Evolutionary conservation across 2,113 vertebrate species (phyloP), one percentile per base, ranked within the genome.

Genomic region (Xiphophorus maculatus): DNA sequence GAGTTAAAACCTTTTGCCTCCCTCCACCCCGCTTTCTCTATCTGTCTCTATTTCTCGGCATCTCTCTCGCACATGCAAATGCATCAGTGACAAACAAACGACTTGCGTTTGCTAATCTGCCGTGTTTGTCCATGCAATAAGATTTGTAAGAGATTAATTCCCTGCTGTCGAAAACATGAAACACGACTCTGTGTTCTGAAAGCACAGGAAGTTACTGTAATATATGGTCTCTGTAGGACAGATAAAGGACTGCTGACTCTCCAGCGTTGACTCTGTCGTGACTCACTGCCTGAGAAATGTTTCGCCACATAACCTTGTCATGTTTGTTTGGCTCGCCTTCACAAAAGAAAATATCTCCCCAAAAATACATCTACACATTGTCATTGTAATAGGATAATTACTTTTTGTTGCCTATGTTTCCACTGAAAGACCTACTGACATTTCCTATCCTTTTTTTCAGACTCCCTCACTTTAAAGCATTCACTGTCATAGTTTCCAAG

Each of bases 91-190:
- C 27, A 71, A 70, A 73, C 44, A 83, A 66, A 74, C 22, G 28
- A 32, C 58, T 70, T 30, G 5, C 69, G 33, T 58, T 14, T 70
- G 60, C 63, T 78, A 69, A 84, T 84, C 75, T 74, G 17, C 25
- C 11, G 30, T 74, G 64, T 73, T 61, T 70, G 67, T 76, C 75
- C 44, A 58, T 42, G 62, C 33, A 77, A 67, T 66, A 69, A 78
- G 69, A 87, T 73, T 82, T 63, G 19, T 13, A 27, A 33, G 51
- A 72, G 72, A 86, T 82, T 80, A 71, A 84, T 82, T 69, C 73
- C 73, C 75, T 29, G 60, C 69, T 76, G 61, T 68, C 17, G 6
- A 48, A 65, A 7, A 42, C 63, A 71, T 61, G 28, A 77, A 35
- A 42, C n/a, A 60, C 40, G 48, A 76, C 66, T 73, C 29, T 10